Evolutionary conservation across 2,888 invertebrate species (phyloP), one percentile per base, ranked within the genome.

Genomic region (Sepioteuthis lessoniana): DNA sequence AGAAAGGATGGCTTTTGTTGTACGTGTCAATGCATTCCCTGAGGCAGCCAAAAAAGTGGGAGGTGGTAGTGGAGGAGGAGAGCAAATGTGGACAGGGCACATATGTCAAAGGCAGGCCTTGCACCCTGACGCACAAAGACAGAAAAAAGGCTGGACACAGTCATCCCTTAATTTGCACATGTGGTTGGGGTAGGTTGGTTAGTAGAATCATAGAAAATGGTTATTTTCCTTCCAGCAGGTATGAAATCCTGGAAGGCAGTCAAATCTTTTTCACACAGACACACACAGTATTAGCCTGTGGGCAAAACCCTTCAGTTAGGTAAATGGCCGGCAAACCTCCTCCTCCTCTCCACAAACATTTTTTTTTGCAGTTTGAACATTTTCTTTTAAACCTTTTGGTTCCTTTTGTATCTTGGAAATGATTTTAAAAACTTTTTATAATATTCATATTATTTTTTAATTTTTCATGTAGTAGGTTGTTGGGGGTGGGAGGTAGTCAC

Each of bases 11-110:
- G 46, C 46, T 92, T 92, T 92, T 47, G 92, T 92, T 92, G 42
- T 92, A 92, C 92, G 92, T 92, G 92, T 92, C 92, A 92, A 92
- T 92, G 46, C 92, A 92, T 42, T 92, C 92, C 92, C 92, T 92
- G 92, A 92, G 92, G 47, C 92, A 92, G 92, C 92, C 42, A 47
- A 92, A 92, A 92, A 42, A n/a, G 92, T 42, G 38, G 42, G 37
- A 42, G 47, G 92, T 42, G 38, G 42, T 37, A 5, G n/a, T 47
- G 76, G 16, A 76, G n/a, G n/a, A 76, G n/a, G 19, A 76, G n/a
- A 76, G 76, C 76, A 76, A n/a, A n/a, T 76, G n/a, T 76, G n/a
- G 76, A n/a, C 76, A 76, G 76, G 76, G 76, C n/a, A 76, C n/a
- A 76, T 76, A 76, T n/a, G 16, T n/a, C n/a, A 76, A 76, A 76